A percentile compares a stretch with the other conserved stretches of the same genome.
phyloP scores from a whole-genome alignment of 1,140 invertebrate species.

The Meloidogyne hapla region DNA sequence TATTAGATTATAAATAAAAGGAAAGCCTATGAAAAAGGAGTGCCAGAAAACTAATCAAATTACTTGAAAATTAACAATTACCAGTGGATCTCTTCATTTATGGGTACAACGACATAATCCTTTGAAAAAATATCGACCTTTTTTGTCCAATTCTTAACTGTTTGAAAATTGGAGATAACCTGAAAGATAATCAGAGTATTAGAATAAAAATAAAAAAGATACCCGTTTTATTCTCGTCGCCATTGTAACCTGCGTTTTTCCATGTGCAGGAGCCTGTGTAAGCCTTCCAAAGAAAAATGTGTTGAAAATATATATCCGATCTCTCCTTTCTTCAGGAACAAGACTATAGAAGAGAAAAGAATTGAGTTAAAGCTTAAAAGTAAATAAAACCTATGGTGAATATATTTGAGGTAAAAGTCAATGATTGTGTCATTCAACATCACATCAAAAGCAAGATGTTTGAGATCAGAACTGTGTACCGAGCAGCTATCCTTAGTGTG shows the following conservation, averaged over 20 bases:
- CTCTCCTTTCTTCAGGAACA: conserved; percentile 27
- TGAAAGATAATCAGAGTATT: conserved; percentile 28
- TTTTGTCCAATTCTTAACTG: conserved; percentile 81
- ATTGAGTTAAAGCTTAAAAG: conserved; percentile 11
- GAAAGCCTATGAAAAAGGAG: background rate
- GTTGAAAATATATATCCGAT: conserved; percentile 44
- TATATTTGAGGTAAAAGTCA: conserved; percentile 87
- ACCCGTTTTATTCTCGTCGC: conserved; percentile 26
- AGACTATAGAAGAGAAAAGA: conserved; percentile 34
- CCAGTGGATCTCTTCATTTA: conserved; percentile 95
- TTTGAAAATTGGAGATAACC: conserved; percentile 69
- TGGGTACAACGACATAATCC: conserved; percentile 92
- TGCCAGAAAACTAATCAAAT: too few species aligned
- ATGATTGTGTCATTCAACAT: conserved; percentile 87
- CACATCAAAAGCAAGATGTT: conserved; percentile 23
- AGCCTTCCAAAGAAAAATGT: conserved; percentile 66
- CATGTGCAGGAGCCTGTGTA: conserved; percentile 63
- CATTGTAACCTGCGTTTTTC: conserved; percentile 19
- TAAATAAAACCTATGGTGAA: conserved; percentile 31
- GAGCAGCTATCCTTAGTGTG: conserved; percentile 13
- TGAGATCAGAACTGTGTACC: conserved; percentile 35
- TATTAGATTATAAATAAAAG: background rate
- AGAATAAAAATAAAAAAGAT: background rate
- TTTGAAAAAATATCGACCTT: conserved; percentile 92
- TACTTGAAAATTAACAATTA: conserved; percentile 18